Evolutionary conservation across 1,140 invertebrate genomes (phyloP).

Genomic region (Anoplophora glabripennis): DNA sequence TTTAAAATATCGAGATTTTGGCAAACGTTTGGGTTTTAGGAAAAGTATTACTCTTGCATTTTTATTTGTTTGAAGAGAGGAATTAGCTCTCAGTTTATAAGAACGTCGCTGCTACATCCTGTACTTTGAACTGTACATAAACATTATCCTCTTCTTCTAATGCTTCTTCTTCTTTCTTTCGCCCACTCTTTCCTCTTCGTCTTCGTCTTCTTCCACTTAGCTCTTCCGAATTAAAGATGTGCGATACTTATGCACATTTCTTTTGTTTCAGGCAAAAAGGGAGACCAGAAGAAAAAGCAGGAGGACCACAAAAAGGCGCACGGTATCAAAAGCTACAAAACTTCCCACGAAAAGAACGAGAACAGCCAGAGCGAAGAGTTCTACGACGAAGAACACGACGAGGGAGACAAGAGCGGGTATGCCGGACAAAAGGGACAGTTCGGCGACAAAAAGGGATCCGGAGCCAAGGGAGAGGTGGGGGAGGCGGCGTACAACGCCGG

Average conservation of each 20-base stretch:
- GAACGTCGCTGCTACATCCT: no score
- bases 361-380: conserved; percentile 61
- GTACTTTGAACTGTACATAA: no score
- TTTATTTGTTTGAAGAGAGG: no score
- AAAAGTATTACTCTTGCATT: no score
- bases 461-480: conserved; percentile 53
- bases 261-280: conserved; percentile 45
- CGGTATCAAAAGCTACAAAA: conserved; percentile 60
- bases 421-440: conserved; percentile 47
- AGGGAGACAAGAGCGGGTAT: conserved; percentile 55
- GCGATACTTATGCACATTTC: neutral
- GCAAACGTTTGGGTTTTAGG: no score
- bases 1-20: no score
- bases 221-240: neutral
- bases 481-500: conserved; percentile 53
- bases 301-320: conserved; percentile 62
- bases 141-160: no score
- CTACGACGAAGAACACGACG: conserved; percentile 62
- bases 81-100: no score
- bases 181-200: neutral
- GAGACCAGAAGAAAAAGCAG: conserved; percentile 51
- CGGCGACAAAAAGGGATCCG: conserved; percentile 52
- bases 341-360: conserved; percentile 62
- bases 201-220: neutral
- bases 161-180: neutral